phyloP scores from a whole-genome alignment of 1,140 invertebrate species.

The Drepana arcuata region DNA sequence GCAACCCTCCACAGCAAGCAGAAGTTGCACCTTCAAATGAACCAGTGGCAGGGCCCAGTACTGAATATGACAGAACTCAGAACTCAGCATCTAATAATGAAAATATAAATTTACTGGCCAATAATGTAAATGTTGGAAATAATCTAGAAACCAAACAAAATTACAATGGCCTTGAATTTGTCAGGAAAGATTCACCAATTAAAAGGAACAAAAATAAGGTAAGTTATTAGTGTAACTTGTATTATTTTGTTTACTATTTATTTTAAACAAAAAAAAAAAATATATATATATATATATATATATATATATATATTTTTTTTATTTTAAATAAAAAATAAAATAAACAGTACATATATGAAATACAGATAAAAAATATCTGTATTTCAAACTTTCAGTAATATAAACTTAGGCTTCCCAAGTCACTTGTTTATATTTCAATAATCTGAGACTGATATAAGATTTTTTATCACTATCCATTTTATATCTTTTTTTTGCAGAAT shows the following conservation, averaged over 20 bases:
- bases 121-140: conserved; percentile 22
- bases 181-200: conserved; percentile 38
- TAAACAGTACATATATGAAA: too few species aligned
- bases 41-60: conserved; percentile 52
- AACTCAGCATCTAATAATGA: conserved; percentile 20
- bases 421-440: too few species aligned
- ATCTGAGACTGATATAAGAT: too few species aligned
- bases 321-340: too few species aligned
- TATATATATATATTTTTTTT: conserved; percentile 10
- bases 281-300: too few species aligned
- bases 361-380: too few species aligned
- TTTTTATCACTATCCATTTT: too few species aligned
- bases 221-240: conserved; percentile 3
- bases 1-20: conserved; percentile 17
- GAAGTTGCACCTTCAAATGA: conserved; percentile 25
- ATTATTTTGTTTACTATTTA: too few species aligned
- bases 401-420: too few species aligned
- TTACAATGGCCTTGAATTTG: conserved; percentile 29
- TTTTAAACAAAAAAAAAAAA: too few species aligned
- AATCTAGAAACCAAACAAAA: conserved; percentile 31
- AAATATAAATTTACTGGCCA: conserved; percentile 27
- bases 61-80: conserved; percentile 25
- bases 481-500: conserved; percentile 61
- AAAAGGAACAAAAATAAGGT: conserved; percentile 60
- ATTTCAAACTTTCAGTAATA: too few species aligned